Base-by-base conservation (phyloP, 92 coral and sea anemone genomes). In the Paramuricea clavata region DNA sequence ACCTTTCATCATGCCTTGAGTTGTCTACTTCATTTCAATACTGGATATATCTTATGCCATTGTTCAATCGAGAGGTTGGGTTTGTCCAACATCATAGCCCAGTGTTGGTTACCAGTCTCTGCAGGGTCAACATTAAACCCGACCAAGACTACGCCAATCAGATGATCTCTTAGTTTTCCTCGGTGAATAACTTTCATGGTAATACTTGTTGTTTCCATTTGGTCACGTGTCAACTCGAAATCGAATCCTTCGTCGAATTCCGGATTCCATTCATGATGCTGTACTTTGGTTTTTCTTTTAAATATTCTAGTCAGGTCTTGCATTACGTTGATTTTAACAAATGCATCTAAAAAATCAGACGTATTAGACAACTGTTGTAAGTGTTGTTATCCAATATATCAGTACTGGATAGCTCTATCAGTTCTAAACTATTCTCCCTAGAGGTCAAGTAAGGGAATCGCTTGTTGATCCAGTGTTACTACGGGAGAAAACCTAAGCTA, bases 21-120 rank as follows among this genome's bases (percentile, higher is more conserved):
- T n/a, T n/a, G n/a, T 10, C 5, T 39, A 5, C 6, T 34, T 61
- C 60, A 79, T 59, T 79, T 79, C 49, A 79, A 61, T 8, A 79
- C 84, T 35, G 84, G 84, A 60, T 79, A 79, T 44, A 97, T 83
- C 27, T 81, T 75, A 56, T 97, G 99, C 99, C 99, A 97, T 61
- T 91, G 92, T 6, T 91, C 98, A 50, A 97, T 97, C 11, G 90
- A 91, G 36, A 97, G 83, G 47, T 94, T 95, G 15, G 99, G 99
- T 57, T 95, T 95, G 34, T 97, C 94, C 83, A 97, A 39, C 0
- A 93, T 93, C 91, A 94, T 95, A 52, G 91, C 98, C 97, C 98
- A 97, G 81, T 97, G 99, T 78, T 90, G 95, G 91, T 94, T 91
- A 80, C 93, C 97, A 74, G 91, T 88, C 88, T 97, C 98, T 31